phyloP scores from a whole-genome alignment of 2,113 vertebrate genomes.

The Probosciger aterrimus region DNA sequence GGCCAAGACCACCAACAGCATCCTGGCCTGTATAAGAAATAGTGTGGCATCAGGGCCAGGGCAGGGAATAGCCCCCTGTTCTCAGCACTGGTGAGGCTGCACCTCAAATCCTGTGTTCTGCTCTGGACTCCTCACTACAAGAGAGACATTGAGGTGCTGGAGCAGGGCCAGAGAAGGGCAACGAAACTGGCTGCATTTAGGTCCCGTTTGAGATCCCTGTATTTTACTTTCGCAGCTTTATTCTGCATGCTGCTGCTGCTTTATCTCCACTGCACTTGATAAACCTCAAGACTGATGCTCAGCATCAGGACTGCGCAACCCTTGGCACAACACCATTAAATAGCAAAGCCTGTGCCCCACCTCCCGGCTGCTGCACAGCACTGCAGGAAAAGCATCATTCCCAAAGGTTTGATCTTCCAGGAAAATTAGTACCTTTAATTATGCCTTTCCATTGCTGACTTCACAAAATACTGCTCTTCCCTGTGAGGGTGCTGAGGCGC shows the following conservation, averaged over 20 bases:
- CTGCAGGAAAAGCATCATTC: neutral
- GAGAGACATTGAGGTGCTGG: neutral
- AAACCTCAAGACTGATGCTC: fast-evolving
- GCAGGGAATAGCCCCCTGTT: neutral
- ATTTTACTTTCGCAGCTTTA: neutral
- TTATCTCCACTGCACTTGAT: fast-evolving
- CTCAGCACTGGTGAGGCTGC: neutral
- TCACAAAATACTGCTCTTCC: neutral
- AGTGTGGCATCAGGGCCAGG: neutral
- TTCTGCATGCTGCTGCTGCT: too few species aligned
- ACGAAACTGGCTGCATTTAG: neutral
- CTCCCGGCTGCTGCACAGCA: constrained; percentile 14
- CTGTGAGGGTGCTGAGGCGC: neutral
- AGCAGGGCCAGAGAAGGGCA: neutral
- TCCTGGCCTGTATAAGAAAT: neutral
- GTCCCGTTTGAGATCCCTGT: neutral
- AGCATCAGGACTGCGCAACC: fast-evolving
- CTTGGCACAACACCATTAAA: fast-evolving
- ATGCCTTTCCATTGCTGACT: fast-evolving
- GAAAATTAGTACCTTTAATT: fast-evolving
- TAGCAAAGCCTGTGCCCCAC: constrained; percentile 33
- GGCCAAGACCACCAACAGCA: neutral
- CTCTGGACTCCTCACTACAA: neutral
- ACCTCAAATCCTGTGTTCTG: neutral
- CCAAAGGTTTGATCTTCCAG: too few species aligned